These are phyloP conservation scores for Tupaia tana DNA, from an alignment of 2,113 vertebrate genomes.

Conservation along the genomic window DNA sequence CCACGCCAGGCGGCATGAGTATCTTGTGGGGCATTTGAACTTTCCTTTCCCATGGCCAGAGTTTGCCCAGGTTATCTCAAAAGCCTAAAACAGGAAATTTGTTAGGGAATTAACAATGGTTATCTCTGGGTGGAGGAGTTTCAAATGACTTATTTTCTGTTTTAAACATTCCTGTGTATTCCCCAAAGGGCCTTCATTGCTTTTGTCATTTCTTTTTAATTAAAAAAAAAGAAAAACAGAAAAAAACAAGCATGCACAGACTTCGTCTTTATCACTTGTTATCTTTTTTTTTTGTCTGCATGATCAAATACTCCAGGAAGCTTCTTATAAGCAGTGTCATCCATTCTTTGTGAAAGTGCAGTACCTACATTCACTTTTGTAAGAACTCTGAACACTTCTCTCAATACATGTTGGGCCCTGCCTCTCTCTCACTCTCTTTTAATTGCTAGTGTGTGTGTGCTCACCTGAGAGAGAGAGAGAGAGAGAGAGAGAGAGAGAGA, in stretches of 20 bases:
- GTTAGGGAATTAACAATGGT: constrained; percentile 65
- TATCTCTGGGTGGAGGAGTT: constrained; percentile 68
- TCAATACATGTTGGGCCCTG: neutral
- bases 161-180: constrained; percentile 63
- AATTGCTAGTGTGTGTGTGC: no score
- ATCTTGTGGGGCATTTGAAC: neutral
- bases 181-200: neutral
- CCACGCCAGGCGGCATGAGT: accelerated
- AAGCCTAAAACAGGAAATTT: constrained; percentile 52
- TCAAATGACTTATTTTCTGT: constrained; percentile 62
- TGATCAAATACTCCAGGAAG: neutral
- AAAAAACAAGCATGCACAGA: neutral
- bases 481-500: no score
- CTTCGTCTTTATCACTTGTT: constrained; percentile 41
- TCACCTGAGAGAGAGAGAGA: no score
- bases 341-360: accelerated
- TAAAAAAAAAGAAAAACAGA: neutral
- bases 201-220: constrained; percentile 7
- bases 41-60: constrained; percentile 31
- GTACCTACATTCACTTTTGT: neutral
- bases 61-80: constrained; percentile 57
- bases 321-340: neutral
- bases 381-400: neutral
- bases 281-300: neutral
- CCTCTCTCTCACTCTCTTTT: neutral